These are phyloP conservation scores for Xanthorhoe designata DNA, from an alignment of 2,888 invertebrate species.

Conservation along the genomic window DNA sequence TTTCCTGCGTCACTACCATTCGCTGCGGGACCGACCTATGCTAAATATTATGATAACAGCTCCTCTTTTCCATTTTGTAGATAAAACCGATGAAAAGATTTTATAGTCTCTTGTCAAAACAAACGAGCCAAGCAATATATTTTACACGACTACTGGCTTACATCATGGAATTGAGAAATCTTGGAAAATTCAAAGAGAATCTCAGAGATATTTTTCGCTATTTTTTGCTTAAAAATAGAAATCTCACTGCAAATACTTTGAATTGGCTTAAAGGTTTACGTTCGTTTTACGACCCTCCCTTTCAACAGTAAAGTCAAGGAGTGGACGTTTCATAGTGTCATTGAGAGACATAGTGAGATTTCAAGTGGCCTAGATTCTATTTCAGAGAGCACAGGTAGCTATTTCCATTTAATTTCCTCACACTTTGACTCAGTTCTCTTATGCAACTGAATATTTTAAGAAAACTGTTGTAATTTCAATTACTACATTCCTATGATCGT, in stretches of 20 bases:
- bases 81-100: constrained; percentile 41
- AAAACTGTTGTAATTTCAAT: background rate
- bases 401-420: constrained; percentile 68
- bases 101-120: constrained; percentile 52
- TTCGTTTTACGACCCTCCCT: constrained; percentile 30
- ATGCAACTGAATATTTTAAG: constrained; percentile 31
- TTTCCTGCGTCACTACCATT: constrained; percentile 49
- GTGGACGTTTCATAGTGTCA: constrained; percentile 39
- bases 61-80: constrained; percentile 22
- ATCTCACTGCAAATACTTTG: constrained; percentile 18
- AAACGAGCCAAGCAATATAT: constrained; percentile 41
- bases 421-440: constrained; percentile 63
- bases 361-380: constrained; percentile 61
- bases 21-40: constrained; percentile 35
- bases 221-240: constrained; percentile 17
- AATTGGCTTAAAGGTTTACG: constrained; percentile 21
- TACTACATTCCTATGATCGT: background rate
- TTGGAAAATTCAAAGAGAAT: constrained; percentile 29
- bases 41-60: background rate
- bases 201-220: constrained; percentile 23
- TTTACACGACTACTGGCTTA: constrained; percentile 32
- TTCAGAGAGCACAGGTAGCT: constrained; percentile 62
- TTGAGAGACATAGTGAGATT: constrained; percentile 35
- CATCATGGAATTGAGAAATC: constrained; percentile 28
- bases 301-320: constrained; percentile 24